These are phyloP conservation scores for Amphipyra tragopoginis DNA, from an alignment of 2,888 invertebrate genomes.

Conservation along the genomic window DNA sequence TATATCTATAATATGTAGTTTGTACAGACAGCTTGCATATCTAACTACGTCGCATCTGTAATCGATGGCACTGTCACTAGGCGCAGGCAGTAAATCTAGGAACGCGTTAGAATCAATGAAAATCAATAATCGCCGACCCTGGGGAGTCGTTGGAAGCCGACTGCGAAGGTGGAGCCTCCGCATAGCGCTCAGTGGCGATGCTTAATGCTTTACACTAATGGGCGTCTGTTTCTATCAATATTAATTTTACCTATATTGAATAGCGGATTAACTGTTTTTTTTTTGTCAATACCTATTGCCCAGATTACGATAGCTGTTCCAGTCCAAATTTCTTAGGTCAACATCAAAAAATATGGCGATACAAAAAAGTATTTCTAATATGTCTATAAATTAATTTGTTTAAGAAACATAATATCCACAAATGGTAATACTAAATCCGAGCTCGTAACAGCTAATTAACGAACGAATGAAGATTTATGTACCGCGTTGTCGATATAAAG, in stretches of 20 bases:
- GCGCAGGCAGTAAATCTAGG: conserved; percentile 80
- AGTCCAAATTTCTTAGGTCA: background rate
- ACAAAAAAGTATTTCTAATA: background rate
- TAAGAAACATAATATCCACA: conserved; percentile 57
- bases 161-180: conserved; percentile 66
- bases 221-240: conserved; percentile 17
- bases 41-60: conserved; percentile 45
- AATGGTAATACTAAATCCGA: conserved; percentile 67
- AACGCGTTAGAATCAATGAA: conserved; percentile 86
- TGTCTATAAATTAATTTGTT: conserved; percentile 28
- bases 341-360: background rate
- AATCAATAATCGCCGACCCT: conserved; percentile 82
- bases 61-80: conserved; percentile 67
- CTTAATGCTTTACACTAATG: conserved; percentile 36
- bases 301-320: background rate
- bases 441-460: conserved; percentile 82
- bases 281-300: too few species aligned
- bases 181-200: conserved; percentile 21
- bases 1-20: too few species aligned
- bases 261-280: too few species aligned
- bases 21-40: conserved; percentile 10
- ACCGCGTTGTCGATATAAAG: conserved; percentile 89
- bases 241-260: background rate
- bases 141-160: conserved; percentile 77
- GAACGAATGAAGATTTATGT: conserved; percentile 88